A percentile compares a stretch with the other conserved stretches of the same genome.
Evolutionary conservation across 2,113 vertebrate genomes (phyloP).

Genomic region (Electrona antarctica): DNA sequence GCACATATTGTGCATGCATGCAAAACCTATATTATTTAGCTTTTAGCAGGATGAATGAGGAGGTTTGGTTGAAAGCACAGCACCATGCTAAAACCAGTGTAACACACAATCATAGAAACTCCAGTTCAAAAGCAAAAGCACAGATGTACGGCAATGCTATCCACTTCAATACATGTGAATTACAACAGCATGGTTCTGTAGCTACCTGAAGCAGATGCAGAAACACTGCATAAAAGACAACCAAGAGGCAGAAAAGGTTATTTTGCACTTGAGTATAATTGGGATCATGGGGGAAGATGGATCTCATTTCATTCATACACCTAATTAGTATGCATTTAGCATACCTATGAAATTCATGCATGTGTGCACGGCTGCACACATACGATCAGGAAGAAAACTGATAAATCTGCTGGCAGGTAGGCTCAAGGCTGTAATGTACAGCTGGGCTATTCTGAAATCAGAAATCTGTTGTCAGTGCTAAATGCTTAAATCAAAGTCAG

Average conservation of each 20-base stretch:
- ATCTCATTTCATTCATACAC: no score
- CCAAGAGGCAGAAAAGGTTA: neutral
- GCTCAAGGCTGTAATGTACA: slow-evolving; percentile 81
- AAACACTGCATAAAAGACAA: slow-evolving; percentile 80
- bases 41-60: neutral
- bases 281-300: no score
- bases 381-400: neutral
- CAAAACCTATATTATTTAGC: neutral
- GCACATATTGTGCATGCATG: neutral
- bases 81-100: neutral
- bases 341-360: neutral
- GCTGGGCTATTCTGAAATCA: slow-evolving; percentile 86
- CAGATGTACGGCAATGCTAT: no score
- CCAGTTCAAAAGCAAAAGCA: no score
- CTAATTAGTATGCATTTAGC: neutral
- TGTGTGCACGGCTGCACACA: neutral
- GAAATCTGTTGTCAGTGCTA: slow-evolving; percentile 13
- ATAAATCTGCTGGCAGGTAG: slow-evolving; percentile 86
- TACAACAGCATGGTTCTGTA: slow-evolving; percentile 80
- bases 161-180: no score
- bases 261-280: no score
- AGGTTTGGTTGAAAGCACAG: neutral
- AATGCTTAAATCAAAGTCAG: neutral
- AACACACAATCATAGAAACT: no score
- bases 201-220: slow-evolving; percentile 86